phyloP scores from a whole-genome alignment of 2,113 vertebrate genomes.

The Oryzias javanicus region DNA sequence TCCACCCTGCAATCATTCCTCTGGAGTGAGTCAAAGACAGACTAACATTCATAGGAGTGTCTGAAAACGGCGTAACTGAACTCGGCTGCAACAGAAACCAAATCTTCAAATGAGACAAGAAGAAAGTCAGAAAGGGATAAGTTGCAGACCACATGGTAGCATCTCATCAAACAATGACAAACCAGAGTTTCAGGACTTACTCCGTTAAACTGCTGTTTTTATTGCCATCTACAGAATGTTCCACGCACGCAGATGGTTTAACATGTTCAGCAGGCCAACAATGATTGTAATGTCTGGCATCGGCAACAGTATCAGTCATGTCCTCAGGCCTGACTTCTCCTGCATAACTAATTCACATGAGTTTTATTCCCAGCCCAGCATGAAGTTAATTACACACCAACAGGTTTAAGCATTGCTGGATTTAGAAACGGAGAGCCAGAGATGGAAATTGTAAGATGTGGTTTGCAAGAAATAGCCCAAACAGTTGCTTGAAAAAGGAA shows the following conservation, averaged over 20 bases:
- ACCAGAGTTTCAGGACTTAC: conserved; percentile 16
- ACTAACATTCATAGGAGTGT: conserved; percentile 49
- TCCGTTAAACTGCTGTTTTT: conserved; percentile 31
- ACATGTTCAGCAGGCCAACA: not conserved
- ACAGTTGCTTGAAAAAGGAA: conserved; percentile 56
- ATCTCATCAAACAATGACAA: conserved; percentile 20
- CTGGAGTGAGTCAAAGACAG: conserved; percentile 44
- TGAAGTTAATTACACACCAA: conserved; percentile 20
- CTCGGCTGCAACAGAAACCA: conserved; percentile 20
- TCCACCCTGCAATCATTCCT: conserved; percentile 38
- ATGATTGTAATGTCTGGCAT: not conserved
- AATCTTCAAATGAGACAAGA: conserved; percentile 36
- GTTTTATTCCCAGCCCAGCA: conserved; percentile 21
- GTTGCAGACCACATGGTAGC: conserved; percentile 38
- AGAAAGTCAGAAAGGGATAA: conserved; percentile 50
- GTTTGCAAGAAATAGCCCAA: conserved; percentile 50
- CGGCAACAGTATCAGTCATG: not conserved
- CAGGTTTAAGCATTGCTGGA: conserved; percentile 24
- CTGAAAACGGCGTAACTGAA: conserved; percentile 38
- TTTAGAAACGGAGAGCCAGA: conserved; percentile 56
- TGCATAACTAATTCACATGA: conserved; percentile 48
- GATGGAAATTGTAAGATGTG: conserved; percentile 47
- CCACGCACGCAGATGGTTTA: conserved; percentile 2
- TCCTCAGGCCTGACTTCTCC: conserved; percentile 18
- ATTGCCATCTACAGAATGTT: conserved; percentile 23